Conservation (phyloP, 2,888 invertebrate genomes). For the Mimumesa dahlbomi region DNA sequence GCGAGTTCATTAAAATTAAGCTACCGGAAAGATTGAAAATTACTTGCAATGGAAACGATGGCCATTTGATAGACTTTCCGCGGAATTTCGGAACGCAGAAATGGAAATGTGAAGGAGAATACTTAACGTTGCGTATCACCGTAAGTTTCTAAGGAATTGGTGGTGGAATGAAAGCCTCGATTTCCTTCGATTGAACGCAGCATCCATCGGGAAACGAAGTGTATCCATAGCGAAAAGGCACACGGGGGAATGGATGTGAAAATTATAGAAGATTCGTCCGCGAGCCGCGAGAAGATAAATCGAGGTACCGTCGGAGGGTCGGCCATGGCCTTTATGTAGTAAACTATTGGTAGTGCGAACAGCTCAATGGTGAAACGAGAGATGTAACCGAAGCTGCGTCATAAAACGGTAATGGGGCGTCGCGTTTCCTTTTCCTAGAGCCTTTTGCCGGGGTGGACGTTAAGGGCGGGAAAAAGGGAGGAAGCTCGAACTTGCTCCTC, state of each 20-base stretch:
- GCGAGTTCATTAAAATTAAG: too few species aligned
- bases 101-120: too few species aligned
- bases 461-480: conserved; percentile 55
- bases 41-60: too few species aligned
- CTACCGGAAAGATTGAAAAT: too few species aligned
- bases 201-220: not conserved
- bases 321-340: conserved; percentile 73
- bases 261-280: too few species aligned
- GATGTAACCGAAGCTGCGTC: conserved; percentile 78
- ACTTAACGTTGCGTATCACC: too few species aligned
- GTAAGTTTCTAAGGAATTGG: too few species aligned
- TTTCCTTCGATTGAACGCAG: too few species aligned
- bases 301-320: conserved; percentile 61
- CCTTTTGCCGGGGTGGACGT: conserved; percentile 53
- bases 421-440: conserved; percentile 77
- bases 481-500: conserved; percentile 32
- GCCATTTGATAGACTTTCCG: too few species aligned
- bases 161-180: too few species aligned
- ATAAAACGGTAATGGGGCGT: conserved; percentile 80
- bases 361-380: conserved; percentile 79
- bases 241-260: too few species aligned
- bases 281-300: conserved; percentile 67
- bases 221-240: not conserved
- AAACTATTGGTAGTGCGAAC: conserved; percentile 78
- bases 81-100: too few species aligned